Evolutionary conservation across 2,797 vertebrate genomes (phyloP).

Genomic region (Florisuga fusca): DNA sequence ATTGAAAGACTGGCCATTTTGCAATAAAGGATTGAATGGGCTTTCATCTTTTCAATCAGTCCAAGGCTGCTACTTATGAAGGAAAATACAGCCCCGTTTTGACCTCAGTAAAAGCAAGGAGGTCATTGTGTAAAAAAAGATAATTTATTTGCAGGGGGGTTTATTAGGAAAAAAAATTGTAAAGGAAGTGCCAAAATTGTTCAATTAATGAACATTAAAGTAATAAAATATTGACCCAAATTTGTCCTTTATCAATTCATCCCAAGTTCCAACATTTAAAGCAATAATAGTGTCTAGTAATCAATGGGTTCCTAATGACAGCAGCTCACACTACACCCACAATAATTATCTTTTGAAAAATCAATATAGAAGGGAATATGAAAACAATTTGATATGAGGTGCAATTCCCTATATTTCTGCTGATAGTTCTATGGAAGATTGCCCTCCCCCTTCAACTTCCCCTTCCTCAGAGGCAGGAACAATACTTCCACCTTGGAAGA

Average conservation of each 20-base stretch:
- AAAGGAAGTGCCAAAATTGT: neutral
- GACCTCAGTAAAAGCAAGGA: constrained; percentile 74
- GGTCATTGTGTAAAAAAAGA: neutral
- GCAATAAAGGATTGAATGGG: constrained; percentile 53
- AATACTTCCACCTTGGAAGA: neutral
- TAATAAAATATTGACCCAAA: constrained; percentile 51
- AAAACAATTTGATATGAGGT: constrained; percentile 49
- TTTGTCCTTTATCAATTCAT: constrained; percentile 32
- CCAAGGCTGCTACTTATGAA: constrained; percentile 67
- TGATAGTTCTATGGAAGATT: neutral
- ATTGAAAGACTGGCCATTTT: constrained; percentile 36
- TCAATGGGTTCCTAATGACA: constrained; percentile 78
- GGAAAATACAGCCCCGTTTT: constrained; percentile 66
- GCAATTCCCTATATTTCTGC: constrained; percentile 27
- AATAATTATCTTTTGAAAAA: constrained; percentile 74
- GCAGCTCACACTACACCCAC: constrained; percentile 40
- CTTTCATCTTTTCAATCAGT: constrained; percentile 59
- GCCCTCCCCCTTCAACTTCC: neutral
- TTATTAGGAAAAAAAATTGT: neutral
- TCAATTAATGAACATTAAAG: constrained; percentile 39
- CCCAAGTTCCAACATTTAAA: constrained; percentile 38
- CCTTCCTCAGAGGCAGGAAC: neutral
- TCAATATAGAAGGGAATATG: constrained; percentile 67
- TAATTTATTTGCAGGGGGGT: constrained; percentile 51
- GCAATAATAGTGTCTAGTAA: constrained; percentile 56